phyloP scores from a whole-genome alignment of 2,113 vertebrate species.

The Tragulus kanchil region DNA sequence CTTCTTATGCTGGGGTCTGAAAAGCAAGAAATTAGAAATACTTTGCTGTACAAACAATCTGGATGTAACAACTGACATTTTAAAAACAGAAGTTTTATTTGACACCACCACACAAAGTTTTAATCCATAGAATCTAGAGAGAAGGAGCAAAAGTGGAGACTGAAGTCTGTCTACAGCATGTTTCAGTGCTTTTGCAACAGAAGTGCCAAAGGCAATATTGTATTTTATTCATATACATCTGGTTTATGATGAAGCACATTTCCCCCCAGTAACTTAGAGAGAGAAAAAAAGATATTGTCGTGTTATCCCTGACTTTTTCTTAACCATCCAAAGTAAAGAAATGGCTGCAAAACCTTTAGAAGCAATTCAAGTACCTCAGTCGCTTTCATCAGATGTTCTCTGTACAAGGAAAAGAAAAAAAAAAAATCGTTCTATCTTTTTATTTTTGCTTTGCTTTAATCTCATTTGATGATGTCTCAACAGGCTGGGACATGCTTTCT shows the following conservation, averaged over 20 bases:
- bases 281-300: constrained; percentile 84
- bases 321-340: constrained; percentile 90
- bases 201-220: constrained; percentile 82
- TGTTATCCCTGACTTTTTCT: constrained; percentile 87
- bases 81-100: constrained; percentile 3
- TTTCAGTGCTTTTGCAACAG: constrained; percentile 78
- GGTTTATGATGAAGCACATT: constrained; percentile 87
- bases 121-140: not conserved
- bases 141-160: constrained; percentile 5
- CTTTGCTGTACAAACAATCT: not conserved
- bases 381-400: constrained; percentile 95
- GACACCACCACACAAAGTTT: not conserved
- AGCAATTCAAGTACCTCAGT: constrained; percentile 90
- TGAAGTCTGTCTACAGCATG: constrained; percentile 53
- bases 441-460: constrained; percentile 99
- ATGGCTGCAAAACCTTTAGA: constrained; percentile 91
- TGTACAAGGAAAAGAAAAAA: constrained; percentile 89
- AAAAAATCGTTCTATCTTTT: constrained; percentile 94
- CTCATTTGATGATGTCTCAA: constrained; percentile 99
- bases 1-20: not conserved
- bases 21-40: not conserved
- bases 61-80: not conserved
- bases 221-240: constrained; percentile 88
- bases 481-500: constrained; percentile 98
- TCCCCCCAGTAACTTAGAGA: constrained; percentile 83